Base-by-base conservation (phyloP, 2,797 vertebrate species). In the Podargus strigoides region DNA sequence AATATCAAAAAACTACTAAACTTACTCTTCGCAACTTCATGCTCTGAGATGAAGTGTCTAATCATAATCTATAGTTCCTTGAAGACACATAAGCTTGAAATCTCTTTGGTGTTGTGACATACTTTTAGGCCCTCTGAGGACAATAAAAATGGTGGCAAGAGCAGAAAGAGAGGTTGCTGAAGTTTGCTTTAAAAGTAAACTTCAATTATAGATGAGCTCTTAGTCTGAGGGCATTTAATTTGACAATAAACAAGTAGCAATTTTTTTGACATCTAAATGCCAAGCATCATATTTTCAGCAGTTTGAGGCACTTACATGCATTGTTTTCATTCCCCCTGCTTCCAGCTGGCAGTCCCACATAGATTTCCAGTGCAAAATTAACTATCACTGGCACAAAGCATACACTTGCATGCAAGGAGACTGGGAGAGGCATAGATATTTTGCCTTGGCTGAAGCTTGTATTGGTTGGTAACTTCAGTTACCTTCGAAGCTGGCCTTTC, bases 301-400 rank as follows among this genome's bases (percentile, higher is more conserved):
- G 28, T 94, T 80, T 17, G 27, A 94, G 70, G n/a, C 55, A 90
- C 78, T 91, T 92, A 46, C 12, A 32, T 58, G 32, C 17, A n/a
- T 47, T 36, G 52, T 69, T 90, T 92, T 87, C 62, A 78, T 28
- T 14, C 26, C 30, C 46, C 6, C 18, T 91, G 32, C 36, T 92
- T 91, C 80, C 82, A 87, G 22, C 37, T 85, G 62, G 68, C 55
- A 84, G 36, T 32, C 55, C 75, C 86, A 90, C 10, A 26, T 28
- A 78, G n/a, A 79, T 83, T 90, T 59, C 30, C 87, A 87, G 66
- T 70, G 49, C 85, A 94, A 97, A 97, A 94, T 93, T 73, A 91
- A 84, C 93, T 90, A 69, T 79, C 32, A 66, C 63, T 94, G 70
- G 41, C 95, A 72, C 21, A 93, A 91, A 97, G 32, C 37, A 88